These are phyloP conservation scores for Sprattus sprattus DNA, from an alignment of 2,113 vertebrate species.

Conservation along the genomic window DNA sequence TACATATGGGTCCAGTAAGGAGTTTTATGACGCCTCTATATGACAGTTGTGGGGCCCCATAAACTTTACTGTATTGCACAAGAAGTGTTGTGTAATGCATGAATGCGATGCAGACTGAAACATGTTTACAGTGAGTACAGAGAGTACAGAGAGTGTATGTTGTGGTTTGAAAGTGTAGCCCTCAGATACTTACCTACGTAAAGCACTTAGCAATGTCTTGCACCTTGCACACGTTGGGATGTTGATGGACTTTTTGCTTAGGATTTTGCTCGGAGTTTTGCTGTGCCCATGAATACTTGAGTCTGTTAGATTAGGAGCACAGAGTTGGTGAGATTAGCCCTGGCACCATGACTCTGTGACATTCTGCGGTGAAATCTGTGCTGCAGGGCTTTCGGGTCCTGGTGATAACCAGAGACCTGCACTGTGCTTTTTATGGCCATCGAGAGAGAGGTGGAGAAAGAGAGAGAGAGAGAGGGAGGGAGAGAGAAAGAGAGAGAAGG, in stretches of 20 bases:
- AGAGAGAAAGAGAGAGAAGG: constrained; percentile 48
- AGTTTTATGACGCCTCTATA: neutral
- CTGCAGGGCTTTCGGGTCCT: neutral
- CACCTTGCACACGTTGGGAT: neutral
- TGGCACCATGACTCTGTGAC: neutral
- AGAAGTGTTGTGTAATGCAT: neutral
- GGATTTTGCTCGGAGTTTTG: no score
- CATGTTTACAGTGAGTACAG: neutral
- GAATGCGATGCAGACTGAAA: neutral
- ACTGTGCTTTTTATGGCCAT: neutral
- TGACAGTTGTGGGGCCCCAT: neutral
- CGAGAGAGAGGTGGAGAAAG: neutral
- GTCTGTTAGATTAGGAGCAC: neutral
- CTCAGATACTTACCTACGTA: neutral
- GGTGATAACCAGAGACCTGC: constrained; percentile 8
- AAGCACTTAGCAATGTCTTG: neutral
- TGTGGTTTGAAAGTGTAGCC: neutral
- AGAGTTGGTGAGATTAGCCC: neutral
- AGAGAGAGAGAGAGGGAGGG: constrained; percentile 39
- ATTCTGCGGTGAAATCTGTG: constrained; percentile 5
- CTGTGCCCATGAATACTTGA: no score
- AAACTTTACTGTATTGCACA: neutral
- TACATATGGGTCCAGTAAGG: constrained; percentile 42
- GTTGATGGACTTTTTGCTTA: neutral
- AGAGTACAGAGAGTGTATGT: neutral